Conservation (phyloP, 2,888 invertebrate species). For the Dichetophora obliterata region DNA sequence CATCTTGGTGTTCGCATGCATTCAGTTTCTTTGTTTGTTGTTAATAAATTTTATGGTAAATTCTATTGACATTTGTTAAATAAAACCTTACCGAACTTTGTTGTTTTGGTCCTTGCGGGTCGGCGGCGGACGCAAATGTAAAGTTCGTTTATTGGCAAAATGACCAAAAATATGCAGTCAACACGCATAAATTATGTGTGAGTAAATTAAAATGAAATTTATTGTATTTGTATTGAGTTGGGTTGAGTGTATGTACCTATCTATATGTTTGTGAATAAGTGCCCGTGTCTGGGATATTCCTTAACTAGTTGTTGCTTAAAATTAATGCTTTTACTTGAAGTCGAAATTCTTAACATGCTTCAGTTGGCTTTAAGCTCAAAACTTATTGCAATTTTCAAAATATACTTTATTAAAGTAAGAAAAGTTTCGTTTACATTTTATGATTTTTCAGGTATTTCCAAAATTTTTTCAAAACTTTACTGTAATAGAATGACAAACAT, state of each 20-base stretch:
- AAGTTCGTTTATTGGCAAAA: conserved; percentile 43
- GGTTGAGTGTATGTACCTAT: no score
- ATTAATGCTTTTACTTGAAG: no score
- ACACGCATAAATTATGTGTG: conserved; percentile 64
- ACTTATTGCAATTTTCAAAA: no score
- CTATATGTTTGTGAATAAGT: background rate
- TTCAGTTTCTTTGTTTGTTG: conserved; percentile 44
- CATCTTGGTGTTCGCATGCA: background rate
- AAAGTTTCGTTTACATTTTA: no score
- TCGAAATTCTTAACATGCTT: no score
- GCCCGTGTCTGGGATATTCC: background rate
- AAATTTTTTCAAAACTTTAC: no score
- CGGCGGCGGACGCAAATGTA: background rate
- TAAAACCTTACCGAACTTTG: background rate
- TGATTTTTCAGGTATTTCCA: no score
- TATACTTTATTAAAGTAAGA: no score
- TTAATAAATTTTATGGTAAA: conserved; percentile 43
- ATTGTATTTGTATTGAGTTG: conserved; percentile 55
- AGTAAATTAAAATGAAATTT: conserved; percentile 65
- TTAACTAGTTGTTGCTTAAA: background rate
- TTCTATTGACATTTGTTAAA: conserved; percentile 38
- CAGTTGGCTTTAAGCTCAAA: no score
- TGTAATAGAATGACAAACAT: no score
- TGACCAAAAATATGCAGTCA: conserved; percentile 56
- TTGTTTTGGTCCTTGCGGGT: background rate